Evolutionary conservation across 2,797 vertebrate species (phyloP).

Genomic region (Siniperca obscura): DNA sequence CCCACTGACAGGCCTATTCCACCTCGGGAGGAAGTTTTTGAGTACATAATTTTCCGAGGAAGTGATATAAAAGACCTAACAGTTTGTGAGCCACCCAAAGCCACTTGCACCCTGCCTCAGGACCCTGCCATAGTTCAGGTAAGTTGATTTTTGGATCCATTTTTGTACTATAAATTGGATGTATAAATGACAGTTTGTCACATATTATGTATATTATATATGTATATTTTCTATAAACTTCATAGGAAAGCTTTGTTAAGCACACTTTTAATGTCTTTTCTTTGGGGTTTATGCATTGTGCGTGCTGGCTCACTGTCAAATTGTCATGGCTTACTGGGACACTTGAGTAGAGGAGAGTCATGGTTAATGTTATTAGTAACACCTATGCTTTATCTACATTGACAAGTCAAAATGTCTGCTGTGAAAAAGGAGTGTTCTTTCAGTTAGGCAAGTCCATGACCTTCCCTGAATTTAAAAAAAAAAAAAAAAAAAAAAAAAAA

Average conservation of each 20-base stretch:
- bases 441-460: background rate
- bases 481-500: accelerated
- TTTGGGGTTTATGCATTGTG: background rate
- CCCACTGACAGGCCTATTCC: constrained; percentile 98
- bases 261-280: no score
- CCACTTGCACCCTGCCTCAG: constrained; percentile 93
- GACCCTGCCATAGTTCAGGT: constrained; percentile 99
- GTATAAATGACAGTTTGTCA: background rate
- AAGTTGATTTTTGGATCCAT: constrained; percentile 17
- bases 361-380: background rate
- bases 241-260: background rate
- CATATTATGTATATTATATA: background rate
- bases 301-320: background rate
- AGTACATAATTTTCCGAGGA: constrained; percentile 98
- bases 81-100: constrained; percentile 97
- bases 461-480: background rate
- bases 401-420: background rate
- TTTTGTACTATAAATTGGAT: background rate
- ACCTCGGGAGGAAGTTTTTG: constrained; percentile 97
- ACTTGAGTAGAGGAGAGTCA: background rate
- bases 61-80: constrained; percentile 99
- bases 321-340: background rate
- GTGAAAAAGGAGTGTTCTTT: background rate
- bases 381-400: background rate
- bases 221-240: background rate